These are phyloP conservation scores for Hypanus sabinus DNA, from an alignment of 2,113 vertebrate genomes.

Conservation along the genomic window DNA sequence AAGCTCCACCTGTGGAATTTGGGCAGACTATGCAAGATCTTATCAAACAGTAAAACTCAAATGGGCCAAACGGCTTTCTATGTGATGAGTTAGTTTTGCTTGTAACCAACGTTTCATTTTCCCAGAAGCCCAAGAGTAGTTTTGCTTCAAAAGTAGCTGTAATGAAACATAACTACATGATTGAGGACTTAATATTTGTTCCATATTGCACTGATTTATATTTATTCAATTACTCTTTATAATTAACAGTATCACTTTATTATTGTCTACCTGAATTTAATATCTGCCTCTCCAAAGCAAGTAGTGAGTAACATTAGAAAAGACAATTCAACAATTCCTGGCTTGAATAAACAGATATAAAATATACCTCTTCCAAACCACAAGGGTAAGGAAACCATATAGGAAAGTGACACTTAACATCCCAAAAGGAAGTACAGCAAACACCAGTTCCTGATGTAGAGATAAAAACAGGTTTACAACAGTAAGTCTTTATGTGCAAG, in stretches of 20 bases:
- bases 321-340: background rate
- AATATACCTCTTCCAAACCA: too few species aligned
- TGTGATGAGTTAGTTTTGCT: background rate
- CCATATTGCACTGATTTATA: background rate
- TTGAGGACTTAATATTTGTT: background rate
- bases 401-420: background rate
- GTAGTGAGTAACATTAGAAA: background rate
- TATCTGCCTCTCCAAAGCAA: background rate
- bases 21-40: too few species aligned
- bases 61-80: too few species aligned
- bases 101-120: background rate
- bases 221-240: background rate
- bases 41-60: too few species aligned
- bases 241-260: background rate
- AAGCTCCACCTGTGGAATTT: too few species aligned
- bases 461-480: background rate
- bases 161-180: background rate
- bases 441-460: background rate
- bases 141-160: background rate
- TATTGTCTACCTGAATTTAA: background rate
- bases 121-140: background rate
- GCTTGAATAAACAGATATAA: too few species aligned
- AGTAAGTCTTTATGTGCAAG: background rate
- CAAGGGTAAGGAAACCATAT: background rate
- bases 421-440: background rate